These are phyloP conservation scores for Tetrao urogallus DNA, from an alignment of 2,113 vertebrate genomes.

Conservation along the genomic window DNA sequence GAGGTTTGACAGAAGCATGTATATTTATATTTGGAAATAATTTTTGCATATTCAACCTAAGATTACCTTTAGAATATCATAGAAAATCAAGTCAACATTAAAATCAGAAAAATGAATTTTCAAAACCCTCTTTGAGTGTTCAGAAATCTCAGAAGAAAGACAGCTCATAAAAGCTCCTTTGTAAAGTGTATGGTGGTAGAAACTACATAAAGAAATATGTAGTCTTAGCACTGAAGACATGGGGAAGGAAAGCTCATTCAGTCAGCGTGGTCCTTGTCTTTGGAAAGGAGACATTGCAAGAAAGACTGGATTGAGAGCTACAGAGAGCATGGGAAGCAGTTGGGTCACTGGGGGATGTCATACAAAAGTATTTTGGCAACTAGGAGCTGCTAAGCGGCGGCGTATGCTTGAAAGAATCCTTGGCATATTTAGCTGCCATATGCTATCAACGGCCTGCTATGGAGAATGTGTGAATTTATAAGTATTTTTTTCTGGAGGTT, in stretches of 20 bases:
- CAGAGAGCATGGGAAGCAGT: neutral
- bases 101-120: neutral
- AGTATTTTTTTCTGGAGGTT: slow-evolving; percentile 9
- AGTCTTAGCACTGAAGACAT: neutral
- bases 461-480: neutral
- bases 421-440: slow-evolving; percentile 39
- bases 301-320: neutral
- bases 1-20: neutral
- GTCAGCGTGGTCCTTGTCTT: accelerated
- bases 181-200: neutral
- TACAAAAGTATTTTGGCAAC: slow-evolving; percentile 7
- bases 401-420: slow-evolving; percentile 5
- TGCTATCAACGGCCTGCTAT: slow-evolving; percentile 32
- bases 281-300: neutral
- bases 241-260: neutral
- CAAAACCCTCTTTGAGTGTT: neutral
- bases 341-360: neutral
- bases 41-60: neutral
- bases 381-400: slow-evolving; percentile 26
- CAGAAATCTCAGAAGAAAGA: neutral
- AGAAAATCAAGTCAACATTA: neutral
- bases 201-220: neutral
- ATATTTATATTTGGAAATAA: neutral
- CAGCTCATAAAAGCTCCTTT: neutral
- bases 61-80: neutral